Evolutionary conservation across 2,113 vertebrate genomes (phyloP).

Genomic region (Oryzias woworae): DNA sequence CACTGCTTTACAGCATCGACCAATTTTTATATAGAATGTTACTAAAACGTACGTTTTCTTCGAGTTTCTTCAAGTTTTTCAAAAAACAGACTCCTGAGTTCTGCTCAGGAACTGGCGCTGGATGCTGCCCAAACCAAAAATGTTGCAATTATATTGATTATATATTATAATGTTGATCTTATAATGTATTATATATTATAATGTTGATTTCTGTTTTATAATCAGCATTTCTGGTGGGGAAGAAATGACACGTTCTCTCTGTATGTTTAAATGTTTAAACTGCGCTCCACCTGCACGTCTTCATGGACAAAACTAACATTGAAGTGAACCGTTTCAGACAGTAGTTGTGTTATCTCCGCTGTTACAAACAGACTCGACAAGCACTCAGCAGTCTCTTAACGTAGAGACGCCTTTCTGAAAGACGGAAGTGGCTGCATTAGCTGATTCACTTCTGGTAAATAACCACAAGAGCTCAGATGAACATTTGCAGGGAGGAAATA

Average conservation of each 20-base stretch:
- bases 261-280: neutral
- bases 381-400: conserved; percentile 47
- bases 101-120: no score
- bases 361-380: conserved; percentile 15
- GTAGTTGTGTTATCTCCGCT: conserved; percentile 21
- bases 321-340: conserved; percentile 6
- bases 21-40: no score
- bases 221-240: no score
- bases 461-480: conserved; percentile 53
- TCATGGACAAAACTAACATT: conserved; percentile 8
- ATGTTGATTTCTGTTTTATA: no score
- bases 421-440: conserved; percentile 63
- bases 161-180: no score
- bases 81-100: no score
- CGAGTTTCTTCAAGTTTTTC: no score
- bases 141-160: no score
- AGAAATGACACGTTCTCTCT: neutral
- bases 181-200: no score
- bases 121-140: no score
- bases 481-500: conserved; percentile 9
- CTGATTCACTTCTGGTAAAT: conserved; percentile 55
- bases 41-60: no score
- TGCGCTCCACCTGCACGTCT: neutral
- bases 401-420: conserved; percentile 17
- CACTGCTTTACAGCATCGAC: no score